phyloP scores from a whole-genome alignment of 2,797 vertebrate genomes.

The Danionella dracula region DNA sequence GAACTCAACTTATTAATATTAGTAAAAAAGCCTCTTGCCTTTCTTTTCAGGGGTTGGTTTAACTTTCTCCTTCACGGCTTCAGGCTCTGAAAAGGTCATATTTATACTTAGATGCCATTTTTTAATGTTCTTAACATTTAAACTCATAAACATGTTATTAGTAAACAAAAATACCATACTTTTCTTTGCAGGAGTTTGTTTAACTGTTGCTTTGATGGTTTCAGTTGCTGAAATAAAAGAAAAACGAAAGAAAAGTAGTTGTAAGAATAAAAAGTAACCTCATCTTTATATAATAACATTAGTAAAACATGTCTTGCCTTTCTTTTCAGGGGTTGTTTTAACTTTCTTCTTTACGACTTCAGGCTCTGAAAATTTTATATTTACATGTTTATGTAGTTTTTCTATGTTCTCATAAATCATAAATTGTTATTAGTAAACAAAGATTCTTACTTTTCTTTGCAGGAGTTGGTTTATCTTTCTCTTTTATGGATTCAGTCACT shows the following conservation, averaged over 20 bases:
- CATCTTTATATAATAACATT: neutral
- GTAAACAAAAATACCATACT: no score
- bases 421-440: no score
- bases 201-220: neutral
- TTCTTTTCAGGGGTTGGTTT: neutral
- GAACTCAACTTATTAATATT: neutral
- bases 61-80: neutral
- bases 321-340: neutral
- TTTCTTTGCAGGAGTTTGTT: slow-evolving; percentile 1
- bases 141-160: no score
- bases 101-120: neutral
- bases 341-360: slow-evolving; percentile 8
- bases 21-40: neutral
- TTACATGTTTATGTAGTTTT: no score
- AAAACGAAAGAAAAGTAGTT: neutral
- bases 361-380: neutral
- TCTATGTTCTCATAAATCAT: no score
- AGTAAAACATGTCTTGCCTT: slow-evolving; percentile 6
- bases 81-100: neutral
- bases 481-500: slow-evolving; percentile 2
- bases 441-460: neutral
- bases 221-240: neutral
- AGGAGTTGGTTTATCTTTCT: neutral
- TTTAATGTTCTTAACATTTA: neutral
- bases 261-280: neutral